Conservation (phyloP, 2,113 vertebrate genomes). For the Tautogolabrus adspersus region DNA sequence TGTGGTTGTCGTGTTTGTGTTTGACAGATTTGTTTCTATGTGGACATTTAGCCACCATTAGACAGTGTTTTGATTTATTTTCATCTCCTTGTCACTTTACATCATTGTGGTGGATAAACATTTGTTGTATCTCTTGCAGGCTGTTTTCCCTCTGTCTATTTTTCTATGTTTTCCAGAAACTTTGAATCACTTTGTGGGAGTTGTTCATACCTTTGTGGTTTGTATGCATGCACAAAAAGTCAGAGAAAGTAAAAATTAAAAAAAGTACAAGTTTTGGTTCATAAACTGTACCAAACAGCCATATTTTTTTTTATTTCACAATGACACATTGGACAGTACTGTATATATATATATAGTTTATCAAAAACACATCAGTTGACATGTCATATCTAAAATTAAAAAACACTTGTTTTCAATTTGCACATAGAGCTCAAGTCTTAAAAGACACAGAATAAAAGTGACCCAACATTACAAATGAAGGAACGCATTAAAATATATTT, state of each 20-base stretch:
- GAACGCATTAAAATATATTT: constrained; percentile 62
- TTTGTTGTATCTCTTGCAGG: no score
- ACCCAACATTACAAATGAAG: constrained; percentile 68
- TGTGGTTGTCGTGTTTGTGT: no score
- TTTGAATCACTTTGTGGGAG: no score
- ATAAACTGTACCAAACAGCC: constrained; percentile 77
- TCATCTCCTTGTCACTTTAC: no score
- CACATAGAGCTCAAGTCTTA: constrained; percentile 72
- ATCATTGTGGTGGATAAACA: no score
- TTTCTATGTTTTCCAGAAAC: no score
- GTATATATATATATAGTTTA: constrained; percentile 65
- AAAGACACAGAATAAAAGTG: constrained; percentile 73
- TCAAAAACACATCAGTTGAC: constrained; percentile 77
- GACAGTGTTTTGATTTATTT: no score
- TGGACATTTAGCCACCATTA: no score
- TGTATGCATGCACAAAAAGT: background rate
- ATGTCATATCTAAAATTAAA: constrained; percentile 76
- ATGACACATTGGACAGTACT: constrained; percentile 76
- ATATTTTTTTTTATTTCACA: constrained; percentile 80
- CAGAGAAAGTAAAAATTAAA: constrained; percentile 19
- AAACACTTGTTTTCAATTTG: constrained; percentile 64
- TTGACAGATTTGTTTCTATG: no score
- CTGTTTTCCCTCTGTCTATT: no score
- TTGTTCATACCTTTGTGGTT: no score
- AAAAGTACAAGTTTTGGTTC: constrained; percentile 16